A percentile compares a stretch with the other conserved stretches of the same genome.
These are phyloP conservation scores for Sarcophaga subvicina DNA, from an alignment of 2,888 invertebrate species.

Conservation along the genomic window DNA sequence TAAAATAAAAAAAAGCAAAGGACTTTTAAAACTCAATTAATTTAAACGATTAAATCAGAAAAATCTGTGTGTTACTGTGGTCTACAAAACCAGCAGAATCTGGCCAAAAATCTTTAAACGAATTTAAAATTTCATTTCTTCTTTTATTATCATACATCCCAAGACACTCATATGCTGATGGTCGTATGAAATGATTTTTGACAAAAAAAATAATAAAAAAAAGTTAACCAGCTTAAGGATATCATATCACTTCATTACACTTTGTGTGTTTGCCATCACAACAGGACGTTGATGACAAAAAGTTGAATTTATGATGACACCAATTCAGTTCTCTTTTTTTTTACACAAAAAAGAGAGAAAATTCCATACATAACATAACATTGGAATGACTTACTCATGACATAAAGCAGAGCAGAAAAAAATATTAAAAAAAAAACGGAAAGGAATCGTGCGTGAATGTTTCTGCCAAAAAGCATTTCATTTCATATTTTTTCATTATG, in stretches of 20 bases:
- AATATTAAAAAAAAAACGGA: not conserved
- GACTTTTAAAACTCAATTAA: not conserved
- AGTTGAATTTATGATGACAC: conserved; percentile 35
- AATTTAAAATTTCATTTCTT: no score
- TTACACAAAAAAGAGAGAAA: not conserved
- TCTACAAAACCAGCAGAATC: no score
- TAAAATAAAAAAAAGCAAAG: not conserved
- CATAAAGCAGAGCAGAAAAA: conserved; percentile 14
- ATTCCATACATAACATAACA: not conserved
- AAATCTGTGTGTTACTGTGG: no score
- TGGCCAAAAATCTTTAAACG: no score
- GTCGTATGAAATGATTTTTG: no score
- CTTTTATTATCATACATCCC: no score
- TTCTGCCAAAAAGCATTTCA: conserved; percentile 22
- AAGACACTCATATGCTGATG: no score
- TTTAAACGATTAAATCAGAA: no score
- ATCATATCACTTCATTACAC: no score
- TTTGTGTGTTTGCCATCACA: no score
- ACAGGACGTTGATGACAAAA: not conserved
- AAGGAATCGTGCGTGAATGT: conserved; percentile 1
- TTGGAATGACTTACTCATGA: not conserved
- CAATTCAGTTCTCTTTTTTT: conserved; percentile 10
- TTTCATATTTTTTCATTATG: not conserved
- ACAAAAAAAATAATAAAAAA: no score
- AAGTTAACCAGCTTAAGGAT: no score